These are phyloP conservation scores for Sphaerophoria taeniata DNA, from an alignment of 2,888 invertebrate species.

Conservation along the genomic window DNA sequence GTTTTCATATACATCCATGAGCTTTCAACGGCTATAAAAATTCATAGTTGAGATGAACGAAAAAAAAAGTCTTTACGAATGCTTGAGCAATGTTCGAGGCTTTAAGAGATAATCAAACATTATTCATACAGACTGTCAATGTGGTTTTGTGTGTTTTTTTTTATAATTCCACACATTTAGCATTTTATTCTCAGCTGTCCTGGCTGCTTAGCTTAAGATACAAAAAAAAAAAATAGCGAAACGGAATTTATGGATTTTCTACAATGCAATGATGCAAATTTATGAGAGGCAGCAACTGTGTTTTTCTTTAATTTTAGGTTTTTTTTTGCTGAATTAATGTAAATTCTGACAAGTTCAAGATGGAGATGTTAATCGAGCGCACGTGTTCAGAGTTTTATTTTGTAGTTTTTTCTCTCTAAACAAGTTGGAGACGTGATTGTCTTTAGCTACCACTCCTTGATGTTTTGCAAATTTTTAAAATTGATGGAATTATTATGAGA, in stretches of 20 bases:
- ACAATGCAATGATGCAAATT: slow-evolving; percentile 31
- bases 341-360: slow-evolving; percentile 32
- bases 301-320: background rate
- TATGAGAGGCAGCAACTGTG: slow-evolving; percentile 6
- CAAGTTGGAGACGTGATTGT: background rate
- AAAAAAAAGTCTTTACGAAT: slow-evolving; percentile 16
- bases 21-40: slow-evolving; percentile 32
- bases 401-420: background rate
- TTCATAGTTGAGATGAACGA: slow-evolving; percentile 19
- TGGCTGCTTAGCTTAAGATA: background rate
- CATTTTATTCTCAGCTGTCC: slow-evolving; percentile 8
- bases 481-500: background rate
- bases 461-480: background rate
- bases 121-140: background rate
- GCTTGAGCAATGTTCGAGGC: slow-evolving; percentile 39
- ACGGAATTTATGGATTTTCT: slow-evolving; percentile 44
- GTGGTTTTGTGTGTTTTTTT: slow-evolving; percentile 20
- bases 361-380: slow-evolving; percentile 28
- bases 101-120: slow-evolving; percentile 35
- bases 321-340: background rate
- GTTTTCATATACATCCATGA: background rate
- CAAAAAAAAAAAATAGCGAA: background rate
- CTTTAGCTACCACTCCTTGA: background rate
- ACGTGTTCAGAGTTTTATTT: slow-evolving; percentile 18
- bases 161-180: slow-evolving; percentile 10